Base-by-base conservation (phyloP, 2,113 vertebrate genomes). In the Hiodon tergisus region DNA sequence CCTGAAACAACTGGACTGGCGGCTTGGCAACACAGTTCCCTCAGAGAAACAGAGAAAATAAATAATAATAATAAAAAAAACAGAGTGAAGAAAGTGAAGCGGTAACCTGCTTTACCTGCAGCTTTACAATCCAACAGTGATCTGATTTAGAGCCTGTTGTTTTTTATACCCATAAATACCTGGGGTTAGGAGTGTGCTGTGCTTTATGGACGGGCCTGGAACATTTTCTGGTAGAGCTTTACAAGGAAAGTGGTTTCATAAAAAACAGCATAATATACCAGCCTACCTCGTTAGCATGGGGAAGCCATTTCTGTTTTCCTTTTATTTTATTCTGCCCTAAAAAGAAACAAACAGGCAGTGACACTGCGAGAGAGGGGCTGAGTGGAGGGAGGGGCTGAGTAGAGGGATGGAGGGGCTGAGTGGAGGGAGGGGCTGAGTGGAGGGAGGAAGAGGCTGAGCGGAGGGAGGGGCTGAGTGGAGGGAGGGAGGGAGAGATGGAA, bases 211-310 rank as follows among this genome's bases (percentile, higher is more conserved):
- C 76, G 80, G 62, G 53, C 75, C 81, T 82, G 75, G 76, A 16
- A 75, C 86, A 83, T 85, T 83, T 51, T 71, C 81, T 83, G 79
- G 84, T 79, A 77, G 58, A 78, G 79, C 77, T 89, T 91, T 87
- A 89, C 85, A 85, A 78, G 87, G 84, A 79, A 83, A 83, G 48
- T 57, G 78, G 77, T 87, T 88, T 88, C 89, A 88, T 84, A 88
- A 90, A 90, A 91, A 89, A 90, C 81, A 88, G 76, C 54, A 78
- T 87, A 89, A 91, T 90, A 87, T 89, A 87, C 80, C 80, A 83
- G 77, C 79, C 79, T 82, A 72, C 54, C 83, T 81, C 81, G 81
- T 87, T 85, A 86, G 82, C 81, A 81, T 77, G 72, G 68, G 80
- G 78, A 83, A 76, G 82, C 84, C 81, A 80, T 82, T 81, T 77